phyloP scores from a whole-genome alignment of 2,888 invertebrate species.

The Eupithecia exiguata region DNA sequence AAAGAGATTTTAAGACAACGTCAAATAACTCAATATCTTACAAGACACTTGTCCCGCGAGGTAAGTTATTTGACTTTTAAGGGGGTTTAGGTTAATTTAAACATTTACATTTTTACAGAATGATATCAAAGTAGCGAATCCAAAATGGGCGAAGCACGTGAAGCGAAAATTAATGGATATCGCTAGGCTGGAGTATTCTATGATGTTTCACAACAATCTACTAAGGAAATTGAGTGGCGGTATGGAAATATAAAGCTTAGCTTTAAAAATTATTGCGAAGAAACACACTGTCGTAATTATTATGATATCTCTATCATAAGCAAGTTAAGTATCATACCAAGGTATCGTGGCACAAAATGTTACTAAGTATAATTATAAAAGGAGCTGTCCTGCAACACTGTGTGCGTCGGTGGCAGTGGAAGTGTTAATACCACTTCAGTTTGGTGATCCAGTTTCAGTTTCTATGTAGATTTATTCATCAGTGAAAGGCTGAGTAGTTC shows the following conservation, averaged over 20 bases:
- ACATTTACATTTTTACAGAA: constrained; percentile 53
- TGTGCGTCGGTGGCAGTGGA: background rate
- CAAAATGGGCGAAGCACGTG: constrained; percentile 82
- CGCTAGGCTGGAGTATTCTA: constrained; percentile 80
- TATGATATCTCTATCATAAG: background rate
- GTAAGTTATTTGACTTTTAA: no score
- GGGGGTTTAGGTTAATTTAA: no score
- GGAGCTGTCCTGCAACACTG: background rate
- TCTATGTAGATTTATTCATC: background rate
- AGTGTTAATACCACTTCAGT: background rate
- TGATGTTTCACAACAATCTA: constrained; percentile 79
- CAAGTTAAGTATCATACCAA: no score
- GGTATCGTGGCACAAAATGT: background rate
- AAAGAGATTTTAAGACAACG: no score
- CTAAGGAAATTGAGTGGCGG: constrained; percentile 82
- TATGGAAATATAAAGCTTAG: constrained; percentile 48
- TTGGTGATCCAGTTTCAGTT: background rate
- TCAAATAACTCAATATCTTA: no score
- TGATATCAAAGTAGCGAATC: constrained; percentile 80
- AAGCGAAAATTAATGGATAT: constrained; percentile 80
- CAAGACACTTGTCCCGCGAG: no score
- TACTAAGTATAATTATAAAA: background rate
- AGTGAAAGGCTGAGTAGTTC: background rate
- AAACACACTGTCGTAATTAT: background rate
- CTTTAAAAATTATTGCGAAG: background rate